Evolutionary conservation across 1,140 invertebrate species (phyloP), one percentile per base, ranked within the genome.

Genomic region (Conus ventricosus): DNA sequence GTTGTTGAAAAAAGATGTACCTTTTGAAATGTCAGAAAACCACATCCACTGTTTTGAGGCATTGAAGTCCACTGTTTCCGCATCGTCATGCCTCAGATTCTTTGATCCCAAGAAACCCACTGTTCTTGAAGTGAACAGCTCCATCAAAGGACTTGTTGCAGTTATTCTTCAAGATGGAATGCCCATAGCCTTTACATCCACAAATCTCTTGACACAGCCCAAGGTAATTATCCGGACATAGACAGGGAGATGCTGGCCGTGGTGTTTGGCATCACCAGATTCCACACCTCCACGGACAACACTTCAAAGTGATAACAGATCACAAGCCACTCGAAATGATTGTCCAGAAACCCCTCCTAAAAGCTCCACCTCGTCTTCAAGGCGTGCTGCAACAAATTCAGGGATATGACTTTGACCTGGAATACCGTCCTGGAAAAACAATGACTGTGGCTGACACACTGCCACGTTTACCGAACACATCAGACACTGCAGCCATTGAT

Each of bases 221-320:
- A 96, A 91, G 13, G 90, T 76, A 95, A 95, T 53, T 96, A 96
- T 88, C 92, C 93, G 39, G 23, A 95, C 91, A 94, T 95, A 5
- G 95, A 96, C 84, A 94, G 95, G 86, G 95, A 96, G 90, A 92
- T 95, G 5, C 90, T 96, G 5, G 95, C 95, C 6, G 95, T 96
- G 53, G 92, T 96, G 4, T 96, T 95, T 89, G 92, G 93, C 6
- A 91, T 94, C 5, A 92, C 94, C 78, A 90, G 92, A 63, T 96
- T 95, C 92, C 92, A 95, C 87, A 82, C 93, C 87, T 95, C 11
- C 94, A 95, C 92, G 95, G 94, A 1, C 92, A 90, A 20, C 63
- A 53, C 20, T 83, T 92, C 3, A 88, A 84, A n/a, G 89, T 91
- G 7, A 63, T 90, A 6, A 86, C 83, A 4, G 90, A 92, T 71